Evolutionary conservation across 2,888 invertebrate species (phyloP), one percentile per base, ranked within the genome.

Genomic region (Seira musarum): DNA sequence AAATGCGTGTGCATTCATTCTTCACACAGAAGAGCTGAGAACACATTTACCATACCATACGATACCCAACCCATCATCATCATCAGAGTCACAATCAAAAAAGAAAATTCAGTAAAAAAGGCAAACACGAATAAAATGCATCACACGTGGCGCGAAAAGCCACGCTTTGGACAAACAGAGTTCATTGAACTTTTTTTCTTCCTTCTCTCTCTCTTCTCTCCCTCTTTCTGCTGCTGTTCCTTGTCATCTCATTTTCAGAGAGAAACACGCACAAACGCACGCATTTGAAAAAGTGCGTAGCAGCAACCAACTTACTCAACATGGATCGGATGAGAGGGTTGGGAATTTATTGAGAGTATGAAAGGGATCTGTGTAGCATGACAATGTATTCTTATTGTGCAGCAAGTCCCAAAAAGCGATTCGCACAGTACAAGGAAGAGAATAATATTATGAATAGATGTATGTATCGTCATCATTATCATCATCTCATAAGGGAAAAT

Each of bases 121-220:
- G 67, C 24, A 21, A 69, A 69, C 25, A 61, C 46, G 70, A 80
- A 75, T 24, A 80, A 79, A 84, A 84, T 84, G 82, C 81, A 82
- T 84, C 83, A 84, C 84, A 83, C 84, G 84, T 84, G 84, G 84
- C 83, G 73, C 81, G 80, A 83, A 84, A 83, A 82, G 82, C 81
- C 80, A 81, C 84, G 84, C 84, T 82, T 77, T 74, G 67, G 35
- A 65, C 69, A 72, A 73, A 30, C 67, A 60, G 68, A 81, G 84
- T 83, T 84, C 84, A 82, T 66, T 82, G 83, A 84, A 84, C 84
- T 80, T 69, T 66, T 73, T 30, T 57, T 69, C 73, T 15, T 49
- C 15, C 84, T 80, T 69, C 60, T 73, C 30, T 57, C 73, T 69
- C 49, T 49, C 15, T 13, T 49, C 49, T 49, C 30, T 30, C 30